Evolutionary conservation across 2,113 vertebrate species (phyloP), one percentile per base, ranked within the genome.

Genomic region (Gambusia holbrooki): DNA sequence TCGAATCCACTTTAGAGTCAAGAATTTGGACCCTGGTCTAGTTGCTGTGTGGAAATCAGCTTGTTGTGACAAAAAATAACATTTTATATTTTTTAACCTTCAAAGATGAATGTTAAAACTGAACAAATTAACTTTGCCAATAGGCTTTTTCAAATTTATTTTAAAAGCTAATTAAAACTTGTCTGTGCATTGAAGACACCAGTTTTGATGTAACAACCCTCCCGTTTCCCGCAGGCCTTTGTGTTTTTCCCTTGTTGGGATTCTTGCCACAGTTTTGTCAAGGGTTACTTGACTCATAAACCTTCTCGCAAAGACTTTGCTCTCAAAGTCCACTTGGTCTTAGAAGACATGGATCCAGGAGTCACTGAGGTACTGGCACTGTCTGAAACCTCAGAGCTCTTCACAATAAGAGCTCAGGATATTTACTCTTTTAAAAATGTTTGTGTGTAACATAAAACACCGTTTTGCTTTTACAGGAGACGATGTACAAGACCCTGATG

Each of bases 221-320:
- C 11, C 9, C 19, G 14, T 8, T 19, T 33, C 14, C 45, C 62
- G 2, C 79, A 88, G 87, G 84, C 79, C 4, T 88, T 88, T 30
- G 33, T 88, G 13, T 37, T 71, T 29, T 77, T 86, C 22, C 11
- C 0, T 6, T 19, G 51, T 8, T 74, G 60, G 72, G 3, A 4
- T 0, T 6, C 27, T 1, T 86, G 81, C 65, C 30, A 27, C 33
- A 2, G 3, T 0, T 84, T 86, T 37, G 17, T 28, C 14, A 3
- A 1, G 10, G 8, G 27, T 14, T 27, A 66, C 48, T 35, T 10
- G 35, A 10, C 1, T 77, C 1, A 12, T 0, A 3, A 37, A 60
- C 1, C 33, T 5, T 32, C 1, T 12, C 12, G 79, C 10, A 2
- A 33, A 1, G 42, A 27, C 67, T 1, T 0, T 3, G 1, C 1